phyloP scores from a whole-genome alignment of 2,113 vertebrate species.

The Elgaria multicarinata region DNA sequence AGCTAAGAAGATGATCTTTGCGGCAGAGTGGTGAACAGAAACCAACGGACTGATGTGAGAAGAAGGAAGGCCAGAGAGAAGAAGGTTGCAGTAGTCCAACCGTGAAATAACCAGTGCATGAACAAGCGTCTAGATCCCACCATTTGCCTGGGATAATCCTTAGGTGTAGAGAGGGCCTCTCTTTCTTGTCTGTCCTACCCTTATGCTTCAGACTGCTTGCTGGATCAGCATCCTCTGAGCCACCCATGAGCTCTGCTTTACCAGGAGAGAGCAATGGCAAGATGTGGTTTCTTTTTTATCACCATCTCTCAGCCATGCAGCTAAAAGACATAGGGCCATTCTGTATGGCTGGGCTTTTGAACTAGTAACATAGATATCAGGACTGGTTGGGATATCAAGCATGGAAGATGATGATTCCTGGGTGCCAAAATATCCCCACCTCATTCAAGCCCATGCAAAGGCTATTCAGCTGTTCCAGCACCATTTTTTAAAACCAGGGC shows the following conservation, averaged over 20 bases:
- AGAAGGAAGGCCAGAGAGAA: too few species aligned
- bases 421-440: background rate
- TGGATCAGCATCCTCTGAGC: too few species aligned
- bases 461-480: background rate
- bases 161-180: too few species aligned
- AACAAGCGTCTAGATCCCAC: too few species aligned
- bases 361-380: background rate
- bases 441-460: background rate
- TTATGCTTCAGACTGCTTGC: background rate
- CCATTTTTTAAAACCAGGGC: background rate
- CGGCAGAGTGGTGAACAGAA: too few species aligned
- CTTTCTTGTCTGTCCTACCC: background rate
- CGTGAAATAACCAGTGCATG: too few species aligned
- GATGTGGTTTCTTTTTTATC: background rate
- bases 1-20: too few species aligned
- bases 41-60: too few species aligned
- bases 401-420: background rate
- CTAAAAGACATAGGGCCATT: background rate
- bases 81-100: too few species aligned
- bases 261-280: background rate
- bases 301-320: background rate
- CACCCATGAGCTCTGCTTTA: background rate
- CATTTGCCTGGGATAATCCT: too few species aligned
- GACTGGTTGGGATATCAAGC: background rate
- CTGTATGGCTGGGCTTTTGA: background rate